Base-by-base conservation (phyloP, 2,888 invertebrate species). In the Zele albiditarsus region DNA sequence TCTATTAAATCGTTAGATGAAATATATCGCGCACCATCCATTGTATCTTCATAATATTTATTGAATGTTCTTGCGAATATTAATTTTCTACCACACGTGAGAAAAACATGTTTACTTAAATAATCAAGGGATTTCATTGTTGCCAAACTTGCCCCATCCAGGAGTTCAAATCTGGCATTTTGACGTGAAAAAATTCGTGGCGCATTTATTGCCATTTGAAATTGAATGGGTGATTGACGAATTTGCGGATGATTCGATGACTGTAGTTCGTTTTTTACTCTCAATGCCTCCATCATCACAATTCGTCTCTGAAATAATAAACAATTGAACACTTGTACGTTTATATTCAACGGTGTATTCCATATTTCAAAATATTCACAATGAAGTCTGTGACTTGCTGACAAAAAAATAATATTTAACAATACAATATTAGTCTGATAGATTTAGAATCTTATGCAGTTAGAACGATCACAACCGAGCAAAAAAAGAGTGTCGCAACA, bases 141-240 rank as follows among this genome's bases (percentile, higher is more conserved):
- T 75, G 89, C 87, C 28, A 94, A 87, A 75, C 90, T 90, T 65
- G 90, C 87, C 70, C 93, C 91, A 83, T 95, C 93, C 77, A 96
- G 95, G 70, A 96, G 89, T 79, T 95, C 92, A 86, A 96, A 96
- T 79, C 94, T 91, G 0, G 94, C 94, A 78, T 93, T 94, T 53
- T 93, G 92, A 57, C 95, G 91, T 0, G 94, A 93, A 88, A 95
- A 95, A n/a, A 94, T 92, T 63, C 95, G 89, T 0, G 95, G 95
- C 80, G 94, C 91, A 80, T 93, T 93, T 66, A 92, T 87, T 25
- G 85, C 79, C 16, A 80, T 93, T 67, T 92, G 87, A 27, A 76
- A 69, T 69, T 67, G 71, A 53, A 57, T 70, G 75, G 70, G 33
- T n/a, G 75, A 74, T n/a, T 78, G 68, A 76, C 84, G 84, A 53